A percentile compares a stretch with the other conserved stretches of the same genome.
phyloP scores from a whole-genome alignment of 2,888 invertebrate genomes.

The Neocrepidodera transversa region DNA sequence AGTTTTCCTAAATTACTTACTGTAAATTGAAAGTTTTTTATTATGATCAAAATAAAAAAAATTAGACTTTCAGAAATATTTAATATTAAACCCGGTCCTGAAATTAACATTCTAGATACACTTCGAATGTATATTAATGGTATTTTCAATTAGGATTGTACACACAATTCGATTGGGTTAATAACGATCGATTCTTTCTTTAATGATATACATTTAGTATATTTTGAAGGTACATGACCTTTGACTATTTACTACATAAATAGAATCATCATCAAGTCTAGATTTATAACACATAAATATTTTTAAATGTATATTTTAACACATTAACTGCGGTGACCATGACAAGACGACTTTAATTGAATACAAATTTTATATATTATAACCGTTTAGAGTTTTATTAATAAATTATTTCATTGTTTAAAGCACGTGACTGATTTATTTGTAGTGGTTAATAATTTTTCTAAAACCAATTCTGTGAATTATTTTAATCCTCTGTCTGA shows the following conservation, averaged over 20 bases:
- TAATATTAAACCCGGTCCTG: not conserved
- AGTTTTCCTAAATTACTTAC: no score
- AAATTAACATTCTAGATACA: not conserved
- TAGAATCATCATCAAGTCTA: constrained; percentile 20
- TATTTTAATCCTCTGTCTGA: constrained; percentile 43
- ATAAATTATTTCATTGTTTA: no score
- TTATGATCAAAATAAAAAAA: no score
- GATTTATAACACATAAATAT: constrained; percentile 1
- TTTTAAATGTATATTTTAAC: no score
- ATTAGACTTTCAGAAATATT: no score
- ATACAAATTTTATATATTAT: no score
- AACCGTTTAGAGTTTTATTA: no score
- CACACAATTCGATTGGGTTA: constrained; percentile 30
- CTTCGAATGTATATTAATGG: constrained; percentile 34
- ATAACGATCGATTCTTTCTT: constrained; percentile 33
- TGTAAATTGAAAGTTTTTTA: no score
- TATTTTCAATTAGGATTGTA: constrained; percentile 38
- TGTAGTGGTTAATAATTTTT: no score
- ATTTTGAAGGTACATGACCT: constrained; percentile 7
- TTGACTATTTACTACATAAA: constrained; percentile 14
- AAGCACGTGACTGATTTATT: no score
- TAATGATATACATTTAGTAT: constrained; percentile 2
- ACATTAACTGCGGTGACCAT: no score
- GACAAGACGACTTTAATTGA: no score
- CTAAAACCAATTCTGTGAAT: constrained; percentile 9